These are phyloP conservation scores for Hozukius guyotensis DNA, from an alignment of 2,797 vertebrate genomes.

Conservation along the genomic window DNA sequence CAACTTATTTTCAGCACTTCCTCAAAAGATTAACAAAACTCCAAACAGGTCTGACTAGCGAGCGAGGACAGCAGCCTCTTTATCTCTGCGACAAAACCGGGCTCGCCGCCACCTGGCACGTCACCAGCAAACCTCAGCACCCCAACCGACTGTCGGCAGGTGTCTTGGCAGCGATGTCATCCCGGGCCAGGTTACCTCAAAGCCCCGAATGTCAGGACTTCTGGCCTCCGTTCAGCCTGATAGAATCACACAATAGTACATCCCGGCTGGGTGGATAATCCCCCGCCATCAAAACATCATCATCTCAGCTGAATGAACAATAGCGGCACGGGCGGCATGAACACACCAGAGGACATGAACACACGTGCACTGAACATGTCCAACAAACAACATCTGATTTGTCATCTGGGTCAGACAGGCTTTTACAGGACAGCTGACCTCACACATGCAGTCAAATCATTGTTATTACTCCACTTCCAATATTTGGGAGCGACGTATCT, in stretches of 20 bases:
- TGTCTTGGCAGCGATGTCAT: conserved; percentile 32
- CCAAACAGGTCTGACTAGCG: conserved; percentile 4
- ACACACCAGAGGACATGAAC: conserved; percentile 2
- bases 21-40: conserved; percentile 33
- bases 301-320: conserved; percentile 62
- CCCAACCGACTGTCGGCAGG: conserved; percentile 40
- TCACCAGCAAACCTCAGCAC: conserved; percentile 32
- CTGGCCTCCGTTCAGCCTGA: conserved; percentile 39
- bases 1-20: conserved; percentile 49
- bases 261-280: conserved; percentile 59
- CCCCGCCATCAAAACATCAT: conserved; percentile 67
- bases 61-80: conserved; percentile 49
- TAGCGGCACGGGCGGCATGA: conserved; percentile 10
- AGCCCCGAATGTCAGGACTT: conserved; percentile 11
- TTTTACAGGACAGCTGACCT: conserved; percentile 42
- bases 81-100: conserved; percentile 57
- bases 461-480: conserved; percentile 21
- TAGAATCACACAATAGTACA: conserved; percentile 43
- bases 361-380: conserved; percentile 1
- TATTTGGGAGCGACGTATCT: conserved; percentile 28
- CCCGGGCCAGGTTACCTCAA: conserved; percentile 37
- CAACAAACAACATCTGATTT: conserved; percentile 30
- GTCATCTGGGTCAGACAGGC: conserved; percentile 49
- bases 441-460: conserved; percentile 13
- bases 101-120: conserved; percentile 56